phyloP scores from a whole-genome alignment of 2,113 vertebrate species.

The Planiliza haematocheilus region DNA sequence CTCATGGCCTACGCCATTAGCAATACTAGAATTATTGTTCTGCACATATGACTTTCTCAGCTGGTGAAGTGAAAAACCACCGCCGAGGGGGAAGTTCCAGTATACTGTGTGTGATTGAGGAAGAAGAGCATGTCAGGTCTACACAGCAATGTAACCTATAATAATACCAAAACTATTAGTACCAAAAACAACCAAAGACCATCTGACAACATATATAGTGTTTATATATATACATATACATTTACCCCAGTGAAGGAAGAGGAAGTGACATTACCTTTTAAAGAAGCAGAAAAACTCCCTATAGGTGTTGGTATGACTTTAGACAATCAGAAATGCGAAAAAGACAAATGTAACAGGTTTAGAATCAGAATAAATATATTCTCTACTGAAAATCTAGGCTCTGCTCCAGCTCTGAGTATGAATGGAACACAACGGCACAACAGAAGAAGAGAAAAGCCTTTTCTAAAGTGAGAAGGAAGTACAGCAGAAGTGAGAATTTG shows the following conservation, averaged over 20 bases:
- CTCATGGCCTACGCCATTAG: conserved; percentile 1
- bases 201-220: too few species aligned
- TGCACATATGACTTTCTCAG: conserved; percentile 38
- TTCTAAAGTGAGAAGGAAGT: conserved; percentile 23
- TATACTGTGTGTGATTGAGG: neutral
- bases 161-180: neutral
- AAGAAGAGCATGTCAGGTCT: neutral
- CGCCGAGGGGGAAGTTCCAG: neutral
- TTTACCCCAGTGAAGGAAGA: too few species aligned
- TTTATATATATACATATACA: neutral
- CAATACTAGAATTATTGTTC: conserved; percentile 9
- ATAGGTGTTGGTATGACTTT: too few species aligned
- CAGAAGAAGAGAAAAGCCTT: neutral
- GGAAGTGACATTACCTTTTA: too few species aligned
- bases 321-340: neutral
- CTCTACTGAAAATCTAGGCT: conserved; percentile 7
- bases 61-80: conserved; percentile 42
- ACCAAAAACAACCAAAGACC: neutral
- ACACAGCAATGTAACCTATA: neutral
- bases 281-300: too few species aligned
- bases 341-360: neutral
- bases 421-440: neutral
- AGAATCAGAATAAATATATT: neutral
- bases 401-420: neutral
- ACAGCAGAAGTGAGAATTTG: conserved; percentile 27